Base-by-base conservation (phyloP, 2,797 vertebrate genomes). In the Pelodytes ibericus region DNA sequence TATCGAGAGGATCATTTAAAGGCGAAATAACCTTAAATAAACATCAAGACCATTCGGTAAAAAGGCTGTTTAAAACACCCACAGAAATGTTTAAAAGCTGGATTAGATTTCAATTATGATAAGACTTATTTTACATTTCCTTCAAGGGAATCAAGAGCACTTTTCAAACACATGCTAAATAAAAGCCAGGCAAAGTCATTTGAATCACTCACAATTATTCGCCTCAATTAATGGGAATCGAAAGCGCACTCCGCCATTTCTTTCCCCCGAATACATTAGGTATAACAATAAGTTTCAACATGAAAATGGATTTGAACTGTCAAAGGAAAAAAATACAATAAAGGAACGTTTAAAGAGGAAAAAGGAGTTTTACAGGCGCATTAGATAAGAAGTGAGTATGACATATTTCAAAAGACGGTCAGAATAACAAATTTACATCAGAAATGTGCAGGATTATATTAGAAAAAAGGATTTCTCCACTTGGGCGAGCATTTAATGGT, bases 341-440 rank as follows among this genome's bases (percentile, higher is more conserved):
- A 30, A 47, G 20, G 31, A 41, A 20, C 25, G 31, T 30, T 10
- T 26, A 4, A 33, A 59, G 47, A 60, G n/a, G n/a, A 71, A 25
- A 61, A 59, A 49, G 86, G 88, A 85, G 86, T 89, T 84, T 89
- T 88, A 85, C 33, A 83, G 22, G 83, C 80, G 88, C 90, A 87
- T 94, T 96, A 96, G 96, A 95, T 95, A 95, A 93, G 93, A 95
- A 84, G 93, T 56, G 49, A 74, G 58, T 94, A 90, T 93, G 94
- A 95, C 94, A 95, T 90, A 94, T 95, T 96, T 97, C 94, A 98
- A 97, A 44, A 97, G 93, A 91, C 91, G 91, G 94, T 94, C 94
- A 94, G 93, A 95, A 94, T 92, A 95, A 94, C 88, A 91, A 93
- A 96, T 96, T 96, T 95, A 95, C 93, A 96, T 96, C 94, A 95